Conservation (phyloP, 2,797 vertebrate genomes). For the Macropus fuliginosus region DNA sequence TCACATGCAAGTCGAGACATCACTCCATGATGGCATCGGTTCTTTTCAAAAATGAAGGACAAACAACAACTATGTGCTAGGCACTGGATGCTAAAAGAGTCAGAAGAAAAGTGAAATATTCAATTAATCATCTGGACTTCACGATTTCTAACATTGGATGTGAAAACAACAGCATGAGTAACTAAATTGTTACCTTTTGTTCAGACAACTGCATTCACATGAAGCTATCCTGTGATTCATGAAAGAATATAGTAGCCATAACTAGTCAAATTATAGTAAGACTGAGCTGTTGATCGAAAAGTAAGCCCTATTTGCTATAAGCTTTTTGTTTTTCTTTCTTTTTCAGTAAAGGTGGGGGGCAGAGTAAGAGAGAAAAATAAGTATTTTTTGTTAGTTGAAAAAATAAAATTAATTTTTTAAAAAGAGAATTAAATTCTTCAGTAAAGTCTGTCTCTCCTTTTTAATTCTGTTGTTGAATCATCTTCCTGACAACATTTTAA, state of each 20-base stretch:
- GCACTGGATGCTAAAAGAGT: background rate
- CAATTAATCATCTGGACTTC: background rate
- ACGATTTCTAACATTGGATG: background rate
- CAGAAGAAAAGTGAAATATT: background rate
- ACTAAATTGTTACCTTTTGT: conserved; percentile 6
- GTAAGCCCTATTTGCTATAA: background rate
- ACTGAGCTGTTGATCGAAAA: background rate
- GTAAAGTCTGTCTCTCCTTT: background rate
- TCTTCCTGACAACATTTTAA: conserved; percentile 5
- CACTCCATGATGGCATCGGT: background rate
- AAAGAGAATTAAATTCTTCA: background rate
- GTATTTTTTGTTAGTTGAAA: background rate
- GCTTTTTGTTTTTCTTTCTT: background rate
- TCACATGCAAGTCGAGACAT: background rate
- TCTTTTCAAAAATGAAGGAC: background rate
- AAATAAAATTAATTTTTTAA: background rate
- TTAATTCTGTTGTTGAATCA: conserved; percentile 25
- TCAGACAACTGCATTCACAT: background rate
- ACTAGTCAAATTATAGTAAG: background rate
- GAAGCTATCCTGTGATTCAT: background rate
- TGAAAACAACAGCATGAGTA: background rate
- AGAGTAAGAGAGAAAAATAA: too few species aligned
- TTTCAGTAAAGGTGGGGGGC: background rate
- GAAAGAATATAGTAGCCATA: background rate
- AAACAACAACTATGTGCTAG: background rate